Percentiles rank a stretch among this genome's conserved stretches.
Evolutionary conservation across 2,797 vertebrate species (phyloP).

Genomic region (Rhynchotus rufescens): DNA sequence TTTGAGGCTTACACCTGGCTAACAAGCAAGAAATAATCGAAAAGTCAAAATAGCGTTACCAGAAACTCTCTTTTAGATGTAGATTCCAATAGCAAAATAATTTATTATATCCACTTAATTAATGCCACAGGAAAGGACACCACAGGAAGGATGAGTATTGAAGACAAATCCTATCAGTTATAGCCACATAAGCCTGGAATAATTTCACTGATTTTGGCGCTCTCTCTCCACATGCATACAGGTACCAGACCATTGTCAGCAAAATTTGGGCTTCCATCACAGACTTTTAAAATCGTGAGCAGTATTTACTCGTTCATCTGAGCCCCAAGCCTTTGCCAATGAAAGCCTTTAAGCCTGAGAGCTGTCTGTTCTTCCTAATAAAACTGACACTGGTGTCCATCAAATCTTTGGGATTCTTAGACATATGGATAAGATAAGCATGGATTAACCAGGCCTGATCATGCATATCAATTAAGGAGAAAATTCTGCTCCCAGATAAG

Average conservation of each 20-base stretch:
- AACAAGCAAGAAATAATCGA: too few species aligned
- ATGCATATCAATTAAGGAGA: constrained; percentile 64
- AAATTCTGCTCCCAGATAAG: constrained; percentile 45
- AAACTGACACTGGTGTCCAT: constrained; percentile 41
- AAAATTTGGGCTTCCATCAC: not conserved
- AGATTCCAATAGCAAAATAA: constrained; percentile 48
- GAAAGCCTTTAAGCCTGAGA: not conserved
- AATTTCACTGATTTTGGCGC: not conserved
- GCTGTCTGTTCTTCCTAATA: not conserved
- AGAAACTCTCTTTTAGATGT: not conserved
- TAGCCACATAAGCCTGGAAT: not conserved
- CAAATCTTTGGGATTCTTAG: constrained; percentile 60
- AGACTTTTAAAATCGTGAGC: not conserved
- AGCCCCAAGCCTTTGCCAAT: not conserved
- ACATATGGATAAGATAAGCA: constrained; percentile 60
- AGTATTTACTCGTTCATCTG: not conserved
- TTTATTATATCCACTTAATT: constrained; percentile 36
- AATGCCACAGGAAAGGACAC: constrained; percentile 16
- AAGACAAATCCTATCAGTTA: constrained; percentile 4
- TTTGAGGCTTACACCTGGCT: not conserved
- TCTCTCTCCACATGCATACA: not conserved
- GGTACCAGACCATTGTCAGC: not conserved
- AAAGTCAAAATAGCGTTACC: too few species aligned
- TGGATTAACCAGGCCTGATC: constrained; percentile 74
- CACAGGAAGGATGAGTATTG: not conserved